phyloP scores from a whole-genome alignment of 2,888 invertebrate species.

The Folsomia manolachei region DNA sequence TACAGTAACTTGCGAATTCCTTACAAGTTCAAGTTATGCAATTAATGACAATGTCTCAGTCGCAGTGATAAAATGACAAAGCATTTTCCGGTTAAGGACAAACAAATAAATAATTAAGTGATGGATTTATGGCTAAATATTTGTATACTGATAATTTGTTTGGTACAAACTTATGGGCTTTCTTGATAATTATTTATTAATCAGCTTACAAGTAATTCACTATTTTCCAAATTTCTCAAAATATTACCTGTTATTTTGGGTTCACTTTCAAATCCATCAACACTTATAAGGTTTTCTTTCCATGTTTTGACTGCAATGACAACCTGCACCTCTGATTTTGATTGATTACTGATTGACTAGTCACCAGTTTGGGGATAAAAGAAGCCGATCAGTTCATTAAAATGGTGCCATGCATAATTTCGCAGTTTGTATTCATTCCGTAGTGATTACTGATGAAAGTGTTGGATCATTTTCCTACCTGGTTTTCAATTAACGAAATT shows the following conservation, averaged over 20 bases:
- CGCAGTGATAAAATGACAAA: neutral
- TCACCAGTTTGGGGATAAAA: neutral
- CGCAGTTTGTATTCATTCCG: neutral
- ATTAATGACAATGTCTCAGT: neutral
- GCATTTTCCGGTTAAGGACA: neutral
- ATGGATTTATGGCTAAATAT: neutral
- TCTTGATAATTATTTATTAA: no score
- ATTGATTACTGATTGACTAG: neutral
- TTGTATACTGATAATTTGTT: no score
- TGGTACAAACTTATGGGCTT: no score
- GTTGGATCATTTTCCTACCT: neutral
- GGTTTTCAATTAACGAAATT: no score
- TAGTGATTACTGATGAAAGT: neutral
- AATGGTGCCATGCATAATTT: no score
- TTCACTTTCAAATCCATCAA: no score
- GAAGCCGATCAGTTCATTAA: neutral
- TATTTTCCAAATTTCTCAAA: no score
- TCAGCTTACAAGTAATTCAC: no score
- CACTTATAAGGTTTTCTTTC: no score
- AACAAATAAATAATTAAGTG: neutral
- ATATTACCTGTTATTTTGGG: no score
- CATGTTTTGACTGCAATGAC: neutral
- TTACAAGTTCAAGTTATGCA: neutral
- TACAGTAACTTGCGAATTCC: neutral
- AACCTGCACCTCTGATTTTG: neutral